Evolutionary conservation across 2,888 invertebrate species (phyloP).

Genomic region (Harpagoxenus sublaevis): DNA sequence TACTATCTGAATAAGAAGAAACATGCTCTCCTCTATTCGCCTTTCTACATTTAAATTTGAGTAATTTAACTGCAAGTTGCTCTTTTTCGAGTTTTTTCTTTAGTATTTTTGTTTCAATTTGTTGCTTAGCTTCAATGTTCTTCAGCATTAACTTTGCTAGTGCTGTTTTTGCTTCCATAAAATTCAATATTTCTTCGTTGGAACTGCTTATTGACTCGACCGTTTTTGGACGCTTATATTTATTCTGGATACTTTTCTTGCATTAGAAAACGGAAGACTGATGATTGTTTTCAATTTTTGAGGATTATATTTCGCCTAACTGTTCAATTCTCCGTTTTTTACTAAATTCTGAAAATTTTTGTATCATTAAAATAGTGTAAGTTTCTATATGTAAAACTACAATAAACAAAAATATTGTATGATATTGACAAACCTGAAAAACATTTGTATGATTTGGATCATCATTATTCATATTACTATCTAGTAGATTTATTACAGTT

Average conservation of each 20-base stretch:
- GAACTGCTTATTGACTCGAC: not conserved
- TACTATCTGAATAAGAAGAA: not conserved
- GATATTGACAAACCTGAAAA: slow-evolving; percentile 4
- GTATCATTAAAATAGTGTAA: not conserved
- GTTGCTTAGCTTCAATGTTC: not conserved
- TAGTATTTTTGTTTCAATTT: not conserved
- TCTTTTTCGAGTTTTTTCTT: not conserved
- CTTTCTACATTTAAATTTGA: not conserved
- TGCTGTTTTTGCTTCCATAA: not conserved
- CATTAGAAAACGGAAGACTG: not conserved
- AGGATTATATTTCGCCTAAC: not conserved
- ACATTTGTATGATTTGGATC: not conserved
- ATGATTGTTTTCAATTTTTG: slow-evolving; percentile 2
- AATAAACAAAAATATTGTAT: slow-evolving; percentile 3
- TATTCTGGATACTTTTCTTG: not conserved
- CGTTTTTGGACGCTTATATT: not conserved
- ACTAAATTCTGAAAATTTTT: not conserved
- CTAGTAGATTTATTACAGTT: not conserved
- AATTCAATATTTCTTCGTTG: not conserved
- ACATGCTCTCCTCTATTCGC: not conserved
- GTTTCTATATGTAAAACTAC: not conserved
- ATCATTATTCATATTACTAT: not conserved
- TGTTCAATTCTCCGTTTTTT: not conserved
- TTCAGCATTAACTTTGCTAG: not conserved
- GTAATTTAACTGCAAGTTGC: slow-evolving; percentile 8